Evolutionary conservation across 2,888 invertebrate species (phyloP).

Genomic region (Oxytorus armatus): DNA sequence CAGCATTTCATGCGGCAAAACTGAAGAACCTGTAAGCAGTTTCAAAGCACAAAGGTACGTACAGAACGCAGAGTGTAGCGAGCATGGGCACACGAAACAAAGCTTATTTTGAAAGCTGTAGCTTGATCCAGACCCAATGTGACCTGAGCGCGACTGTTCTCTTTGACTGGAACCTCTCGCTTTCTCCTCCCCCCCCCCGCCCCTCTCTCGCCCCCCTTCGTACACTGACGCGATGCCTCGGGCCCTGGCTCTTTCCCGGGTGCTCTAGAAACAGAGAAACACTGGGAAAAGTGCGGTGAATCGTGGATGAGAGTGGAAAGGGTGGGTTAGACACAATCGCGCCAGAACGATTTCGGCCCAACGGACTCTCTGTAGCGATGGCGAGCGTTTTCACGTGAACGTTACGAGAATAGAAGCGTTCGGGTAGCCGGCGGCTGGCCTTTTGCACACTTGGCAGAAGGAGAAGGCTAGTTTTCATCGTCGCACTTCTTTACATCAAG

Average conservation of each 20-base stretch:
- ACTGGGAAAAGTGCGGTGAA: conserved; percentile 55
- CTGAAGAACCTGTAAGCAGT: conserved; percentile 46
- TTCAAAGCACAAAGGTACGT: conserved; percentile 39
- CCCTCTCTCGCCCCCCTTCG: conserved; percentile 1
- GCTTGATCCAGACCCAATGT: conserved; percentile 63
- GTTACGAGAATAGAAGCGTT: conserved; percentile 58
- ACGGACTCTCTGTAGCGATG: conserved; percentile 20
- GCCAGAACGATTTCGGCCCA: conserved; percentile 62
- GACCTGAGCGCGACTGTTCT: conserved; percentile 62
- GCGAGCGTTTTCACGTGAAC: conserved; percentile 51
- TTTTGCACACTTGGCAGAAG: conserved; percentile 58
- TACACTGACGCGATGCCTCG: conserved; percentile 42
- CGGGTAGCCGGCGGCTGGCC: conserved; percentile 64
- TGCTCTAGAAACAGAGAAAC: conserved; percentile 54
- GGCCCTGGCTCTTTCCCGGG: conserved; percentile 54
- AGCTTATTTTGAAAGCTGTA: conserved; percentile 65
- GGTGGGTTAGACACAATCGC: conserved; percentile 58
- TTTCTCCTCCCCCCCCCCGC: conserved; percentile 5
- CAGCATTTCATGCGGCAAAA: conserved; percentile 3
- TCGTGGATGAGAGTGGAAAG: conserved; percentile 52
- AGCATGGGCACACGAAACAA: conserved; percentile 53
- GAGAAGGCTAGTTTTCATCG: conserved; percentile 56
- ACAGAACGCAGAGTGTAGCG: conserved; percentile 28
- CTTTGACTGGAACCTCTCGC: conserved; percentile 62
- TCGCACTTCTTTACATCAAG: conserved; percentile 38